Evolutionary conservation across 2,113 vertebrate genomes (phyloP), one percentile per base, ranked within the genome.

Genomic region (Trochalopteron elliotii): DNA sequence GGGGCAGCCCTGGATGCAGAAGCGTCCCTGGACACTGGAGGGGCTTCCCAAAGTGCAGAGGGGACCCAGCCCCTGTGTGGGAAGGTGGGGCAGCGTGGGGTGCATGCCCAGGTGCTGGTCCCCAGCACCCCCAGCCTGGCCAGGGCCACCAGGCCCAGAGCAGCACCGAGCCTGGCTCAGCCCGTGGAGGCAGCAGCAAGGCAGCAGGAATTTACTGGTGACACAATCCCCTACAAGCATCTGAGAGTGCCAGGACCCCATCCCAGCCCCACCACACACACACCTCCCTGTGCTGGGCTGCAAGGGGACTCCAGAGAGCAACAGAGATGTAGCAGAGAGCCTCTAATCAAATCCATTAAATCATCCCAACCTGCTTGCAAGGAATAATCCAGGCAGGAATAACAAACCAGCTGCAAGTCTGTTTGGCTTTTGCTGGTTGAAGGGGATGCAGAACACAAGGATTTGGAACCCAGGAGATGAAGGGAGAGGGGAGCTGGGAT

Each of bases 341-440:
- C 89, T 44, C 85, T 60, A 70, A 96, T 81, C 95, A 79, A 90
- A 79, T 30, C 94, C 83, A 67, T 76, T 24, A 67, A 96, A 94
- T 84, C 90, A 94, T 44, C 93, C 83, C 92, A 81, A 89, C 88
- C 91, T 83, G 83, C 91, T 81, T 1, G 67, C 72, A 77, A 74
- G 64, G 75, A 92, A 65, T 37, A 94, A 96, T 78, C 90, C 90
- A 79, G 91, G 79, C 92, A 77, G 71, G 67, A 90, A 86, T 55
- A 93, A 93, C 56, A 42, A 89, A 75, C 82, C 92, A 89, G 77
- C 93, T 52, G 55, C 2, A 13, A 83, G 42, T 4, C 76, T 70
- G 1, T 52, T 89, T 35, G 60, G 90, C 60, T 78, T 45, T 55
- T 78, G 40, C 72, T 0, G 0, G 31, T 27, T 7, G 44, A 28